Evolutionary conservation across 2,888 invertebrate genomes (phyloP).

Genomic region (Coenonympha glycerion): DNA sequence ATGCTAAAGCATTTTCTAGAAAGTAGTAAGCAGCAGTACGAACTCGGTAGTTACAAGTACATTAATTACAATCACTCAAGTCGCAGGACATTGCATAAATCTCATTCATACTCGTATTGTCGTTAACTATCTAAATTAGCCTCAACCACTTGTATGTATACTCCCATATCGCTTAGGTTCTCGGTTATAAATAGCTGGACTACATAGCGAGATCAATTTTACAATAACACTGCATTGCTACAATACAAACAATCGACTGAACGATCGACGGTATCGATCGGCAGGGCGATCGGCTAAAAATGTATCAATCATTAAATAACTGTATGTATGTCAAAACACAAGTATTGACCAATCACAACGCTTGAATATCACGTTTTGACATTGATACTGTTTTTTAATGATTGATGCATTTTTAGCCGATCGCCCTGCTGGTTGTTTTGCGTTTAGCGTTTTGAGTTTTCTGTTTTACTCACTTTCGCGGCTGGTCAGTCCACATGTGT

Average conservation of each 20-base stretch:
- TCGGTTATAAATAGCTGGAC: constrained; percentile 31
- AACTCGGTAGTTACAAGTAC: no score
- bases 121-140: constrained; percentile 29
- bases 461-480: constrained; percentile 70
- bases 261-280: constrained; percentile 9
- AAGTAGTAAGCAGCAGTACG: constrained; percentile 35
- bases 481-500: constrained; percentile 69
- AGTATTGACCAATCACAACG: no score
- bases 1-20: constrained; percentile 44
- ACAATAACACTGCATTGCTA: constrained; percentile 6
- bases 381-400: no score
- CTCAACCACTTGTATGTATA: constrained; percentile 22
- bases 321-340: no score
- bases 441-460: no score
- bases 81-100: constrained; percentile 23
- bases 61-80: constrained; percentile 14
- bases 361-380: no score
- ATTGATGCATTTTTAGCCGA: no score
- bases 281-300: no score
- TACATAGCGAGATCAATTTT: constrained; percentile 15
- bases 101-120: constrained; percentile 27
- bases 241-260: constrained; percentile 11
- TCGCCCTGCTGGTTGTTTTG: no score
- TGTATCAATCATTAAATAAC: no score
- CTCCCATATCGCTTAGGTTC: constrained; percentile 27